A percentile compares a stretch with the other conserved stretches of the same genome.
phyloP scores from a whole-genome alignment of 1,140 invertebrate genomes.

The Nephotettix cincticeps region DNA sequence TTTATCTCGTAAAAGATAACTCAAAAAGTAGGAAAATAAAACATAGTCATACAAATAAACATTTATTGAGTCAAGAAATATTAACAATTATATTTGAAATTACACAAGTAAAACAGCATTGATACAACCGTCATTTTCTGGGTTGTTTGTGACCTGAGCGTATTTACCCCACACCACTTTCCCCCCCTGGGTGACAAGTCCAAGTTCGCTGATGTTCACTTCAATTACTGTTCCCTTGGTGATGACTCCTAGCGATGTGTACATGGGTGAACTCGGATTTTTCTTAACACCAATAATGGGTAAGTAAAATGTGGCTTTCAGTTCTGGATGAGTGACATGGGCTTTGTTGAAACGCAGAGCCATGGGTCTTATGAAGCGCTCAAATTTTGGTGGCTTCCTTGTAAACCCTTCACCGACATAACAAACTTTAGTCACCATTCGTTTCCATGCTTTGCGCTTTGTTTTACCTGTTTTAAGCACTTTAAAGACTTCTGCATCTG shows the following conservation, averaged over 20 bases:
- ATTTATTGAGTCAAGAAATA: conserved; percentile 40
- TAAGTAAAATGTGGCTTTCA: conserved; percentile 98
- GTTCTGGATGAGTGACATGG: conserved; percentile 98
- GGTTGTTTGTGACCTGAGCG: conserved; percentile 99
- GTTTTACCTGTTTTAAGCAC: conserved; percentile 88
- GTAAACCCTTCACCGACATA: conserved; percentile 99
- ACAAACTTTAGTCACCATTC: conserved; percentile 99
- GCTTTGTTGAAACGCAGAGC: conserved; percentile 94
- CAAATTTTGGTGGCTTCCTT: conserved; percentile 98
- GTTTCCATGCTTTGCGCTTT: conserved; percentile 96
- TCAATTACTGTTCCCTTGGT: conserved; percentile 98
- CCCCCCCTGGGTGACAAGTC: conserved; percentile 96
- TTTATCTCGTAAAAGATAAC: too few relatives aligned
- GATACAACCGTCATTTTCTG: conserved; percentile 99
- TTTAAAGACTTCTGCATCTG: conserved; percentile 98
- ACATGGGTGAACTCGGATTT: conserved; percentile 97
- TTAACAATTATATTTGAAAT: too few relatives aligned
- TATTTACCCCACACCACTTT: conserved; percentile 99
- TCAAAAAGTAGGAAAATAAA: too few relatives aligned
- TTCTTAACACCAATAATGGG: conserved; percentile 99
- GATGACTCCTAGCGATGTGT: conserved; percentile 96
- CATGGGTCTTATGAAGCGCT: conserved; percentile 99
- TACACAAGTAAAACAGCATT: conserved; percentile 97
- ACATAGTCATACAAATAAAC: conserved; percentile 39
- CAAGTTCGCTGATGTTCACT: conserved; percentile 98